Evolutionary conservation across 2,888 invertebrate genomes (phyloP), one percentile per base, ranked within the genome.

Genomic region (Dendrolimus houi): DNA sequence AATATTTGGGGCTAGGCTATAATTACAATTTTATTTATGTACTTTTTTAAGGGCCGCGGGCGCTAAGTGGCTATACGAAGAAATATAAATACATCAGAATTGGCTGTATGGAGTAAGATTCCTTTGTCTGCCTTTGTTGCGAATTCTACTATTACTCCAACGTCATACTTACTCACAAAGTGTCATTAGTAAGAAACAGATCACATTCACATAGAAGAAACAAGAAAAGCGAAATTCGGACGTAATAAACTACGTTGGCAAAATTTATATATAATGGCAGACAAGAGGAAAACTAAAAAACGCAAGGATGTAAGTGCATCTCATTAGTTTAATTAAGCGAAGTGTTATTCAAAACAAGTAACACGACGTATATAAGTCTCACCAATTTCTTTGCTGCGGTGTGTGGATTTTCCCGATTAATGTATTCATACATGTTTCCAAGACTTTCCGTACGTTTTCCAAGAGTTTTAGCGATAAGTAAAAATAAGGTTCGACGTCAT

Each of bases 221-320:
- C 64, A 69, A 66, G 65, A 68, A 66, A 64, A 69, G 62, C 59
- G 58, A 65, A 57, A 64, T 64, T 68, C 64, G 56, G 56, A 61
- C 60, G 62, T 59, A 65, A 61, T 64, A 64, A n/a, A 62, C 62
- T 75, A 80, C 82, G 81, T 83, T 77, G 78, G 77, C 81, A 80
- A 83, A 74, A 72, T 75, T 78, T 66, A 66, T 67, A 73, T 70
- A 80, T 64, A 72, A 90, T 90, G 90, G 86, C 90, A 77, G 90
- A 90, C 67, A 90, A 90, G 74, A 81, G 90, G 61, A 90, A 90
- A 82, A 83, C 82, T 62, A 88, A 86, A 76, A 90, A 88, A 70
- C 90, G 90, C 59, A 90, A 88, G 79, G 90, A 90, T 78, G 90
- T 88, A 75, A 72, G 83, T 70, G 57, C 17, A 13, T 54, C 47